phyloP scores from a whole-genome alignment of 2,888 invertebrate genomes.

The Fragum sueziense region DNA sequence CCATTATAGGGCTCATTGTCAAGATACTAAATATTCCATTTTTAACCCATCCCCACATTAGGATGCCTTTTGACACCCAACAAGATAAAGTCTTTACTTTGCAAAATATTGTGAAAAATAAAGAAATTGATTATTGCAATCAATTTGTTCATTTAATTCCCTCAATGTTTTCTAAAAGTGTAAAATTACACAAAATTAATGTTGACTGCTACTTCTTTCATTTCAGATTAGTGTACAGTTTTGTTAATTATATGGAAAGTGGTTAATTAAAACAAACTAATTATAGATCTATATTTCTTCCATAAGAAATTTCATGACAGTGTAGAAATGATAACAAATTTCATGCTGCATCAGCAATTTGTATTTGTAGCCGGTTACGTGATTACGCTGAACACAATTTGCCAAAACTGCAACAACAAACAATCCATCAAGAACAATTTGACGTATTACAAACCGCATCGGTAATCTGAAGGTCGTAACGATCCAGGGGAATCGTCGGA shows the following conservation, averaged over 20 bases:
- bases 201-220: not conserved
- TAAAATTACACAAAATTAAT: not conserved
- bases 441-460: constrained; percentile 9
- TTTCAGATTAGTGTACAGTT: not conserved
- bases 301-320: not conserved
- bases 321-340: too few relatives aligned
- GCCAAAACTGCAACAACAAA: not conserved
- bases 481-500: not conserved
- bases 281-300: not conserved
- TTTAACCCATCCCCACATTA: not conserved
- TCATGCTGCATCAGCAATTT: not conserved
- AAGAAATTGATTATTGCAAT: too few relatives aligned
- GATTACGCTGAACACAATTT: not conserved
- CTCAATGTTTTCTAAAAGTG: not conserved
- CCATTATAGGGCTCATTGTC: too few relatives aligned
- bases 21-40: too few relatives aligned
- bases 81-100: too few relatives aligned
- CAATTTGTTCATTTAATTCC: too few relatives aligned
- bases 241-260: not conserved
- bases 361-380: not conserved
- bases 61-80: not conserved
- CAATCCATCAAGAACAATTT: constrained; percentile 1
- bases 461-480: not conserved
- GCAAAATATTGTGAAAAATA: too few relatives aligned
- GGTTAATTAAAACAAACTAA: not conserved